phyloP scores from a whole-genome alignment of 2,888 invertebrate species.

The Strigamia transsilvanica region DNA sequence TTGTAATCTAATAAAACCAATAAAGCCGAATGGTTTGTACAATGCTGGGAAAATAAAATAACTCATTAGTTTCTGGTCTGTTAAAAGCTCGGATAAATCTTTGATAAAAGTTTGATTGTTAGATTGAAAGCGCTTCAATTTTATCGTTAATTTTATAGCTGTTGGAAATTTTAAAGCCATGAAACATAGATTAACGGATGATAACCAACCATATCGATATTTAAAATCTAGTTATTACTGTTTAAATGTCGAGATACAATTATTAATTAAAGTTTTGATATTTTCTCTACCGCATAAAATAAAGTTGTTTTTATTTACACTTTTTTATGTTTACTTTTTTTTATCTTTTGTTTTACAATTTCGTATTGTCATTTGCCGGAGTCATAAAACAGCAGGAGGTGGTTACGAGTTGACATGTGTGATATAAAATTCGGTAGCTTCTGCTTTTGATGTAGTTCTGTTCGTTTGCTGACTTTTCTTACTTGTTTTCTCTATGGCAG shows the following conservation, averaged over 20 bases:
- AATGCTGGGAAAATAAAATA: too few species aligned
- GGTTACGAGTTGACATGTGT: slow-evolving; percentile 13
- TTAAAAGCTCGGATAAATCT: too few species aligned
- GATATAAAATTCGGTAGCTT: slow-evolving; percentile 14
- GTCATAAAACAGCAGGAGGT: slow-evolving; percentile 29
- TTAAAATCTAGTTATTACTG: too few species aligned
- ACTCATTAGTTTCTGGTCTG: too few species aligned
- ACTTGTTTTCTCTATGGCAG: slow-evolving; percentile 23
- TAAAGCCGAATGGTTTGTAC: too few species aligned
- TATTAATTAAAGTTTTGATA: too few species aligned
- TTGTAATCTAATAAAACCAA: too few species aligned
- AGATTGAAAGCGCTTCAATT: not conserved
- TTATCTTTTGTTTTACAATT: slow-evolving; percentile 12
- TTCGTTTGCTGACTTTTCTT: slow-evolving; percentile 37
- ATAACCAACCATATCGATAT: not conserved
- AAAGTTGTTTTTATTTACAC: not conserved
- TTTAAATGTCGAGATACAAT: too few species aligned
- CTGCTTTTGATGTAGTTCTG: slow-evolving; percentile 14
- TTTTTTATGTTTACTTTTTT: not conserved
- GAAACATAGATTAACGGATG: not conserved
- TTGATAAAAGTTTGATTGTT: too few species aligned
- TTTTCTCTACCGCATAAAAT: too few species aligned
- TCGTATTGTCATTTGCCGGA: not conserved
- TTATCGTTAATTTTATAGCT: too few species aligned
- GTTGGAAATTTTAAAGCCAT: too few species aligned